A percentile compares a stretch with the other conserved stretches of the same genome.
Evolutionary conservation across 2,797 vertebrate genomes (phyloP).

Genomic region (Halcyon smyrnensis): DNA sequence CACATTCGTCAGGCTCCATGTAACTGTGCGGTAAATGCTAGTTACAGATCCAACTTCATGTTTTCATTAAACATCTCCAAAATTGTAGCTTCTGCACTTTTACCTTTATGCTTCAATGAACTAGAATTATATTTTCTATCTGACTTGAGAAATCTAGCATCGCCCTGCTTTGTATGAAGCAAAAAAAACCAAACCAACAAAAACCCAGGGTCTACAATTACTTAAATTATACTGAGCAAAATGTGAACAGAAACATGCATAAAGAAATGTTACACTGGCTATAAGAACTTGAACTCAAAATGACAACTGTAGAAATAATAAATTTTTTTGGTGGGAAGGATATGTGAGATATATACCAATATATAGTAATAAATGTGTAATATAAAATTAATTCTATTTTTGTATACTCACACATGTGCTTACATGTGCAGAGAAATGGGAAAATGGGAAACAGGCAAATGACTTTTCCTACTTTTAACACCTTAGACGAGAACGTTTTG

Average conservation of each 20-base stretch:
- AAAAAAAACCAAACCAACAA: background rate
- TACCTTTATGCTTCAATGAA: background rate
- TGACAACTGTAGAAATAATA: background rate
- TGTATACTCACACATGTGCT: background rate
- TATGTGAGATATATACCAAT: background rate
- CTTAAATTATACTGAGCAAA: background rate
- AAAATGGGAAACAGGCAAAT: background rate
- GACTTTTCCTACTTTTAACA: background rate
- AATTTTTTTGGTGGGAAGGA: background rate
- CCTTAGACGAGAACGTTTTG: conserved; percentile 90
- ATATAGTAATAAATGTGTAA: background rate
- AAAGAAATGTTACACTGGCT: background rate
- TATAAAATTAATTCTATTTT: background rate
- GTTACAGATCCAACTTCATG: background rate
- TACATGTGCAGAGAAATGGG: background rate
- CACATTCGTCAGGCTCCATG: background rate
- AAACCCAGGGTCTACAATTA: background rate
- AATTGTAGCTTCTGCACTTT: background rate
- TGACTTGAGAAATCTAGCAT: background rate
- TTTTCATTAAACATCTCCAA: background rate
- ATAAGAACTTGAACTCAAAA: background rate
- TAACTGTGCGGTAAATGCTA: background rate
- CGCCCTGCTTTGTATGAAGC: background rate
- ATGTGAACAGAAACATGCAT: background rate
- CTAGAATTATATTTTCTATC: background rate